Base-by-base conservation (phyloP, 2,888 invertebrate species). In the Agrochola lota region DNA sequence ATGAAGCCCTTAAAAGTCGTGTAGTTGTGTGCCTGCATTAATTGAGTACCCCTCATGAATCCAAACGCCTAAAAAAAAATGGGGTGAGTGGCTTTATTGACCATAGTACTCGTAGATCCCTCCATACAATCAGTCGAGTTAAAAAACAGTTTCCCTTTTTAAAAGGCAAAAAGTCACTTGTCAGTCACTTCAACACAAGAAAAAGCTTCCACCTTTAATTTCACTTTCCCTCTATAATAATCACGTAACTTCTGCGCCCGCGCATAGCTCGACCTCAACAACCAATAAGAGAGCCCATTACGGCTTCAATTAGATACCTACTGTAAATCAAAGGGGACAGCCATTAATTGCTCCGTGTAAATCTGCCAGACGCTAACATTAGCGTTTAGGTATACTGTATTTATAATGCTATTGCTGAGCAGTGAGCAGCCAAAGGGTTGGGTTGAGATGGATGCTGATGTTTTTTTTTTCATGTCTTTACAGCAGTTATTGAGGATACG, bases 281-380 rank as follows among this genome's bases (percentile, higher is more conserved):
- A 72, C 55, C 84, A 86, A 84, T 86, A 84, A 84, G 86, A 78
- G 67, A 71, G 74, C 59, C 86, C 84, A 79, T 84, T 86, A 71
- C 83, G 52, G 71, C 82, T 68, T 88, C 83, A 85, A 87, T 88
- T 85, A 87, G 88, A 63, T 59, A 59, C 69, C 77, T 66, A 55
- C 62, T 30, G 80, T 87, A 87, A 87, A 88, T 86, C 80, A 88
- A 55, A 72, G 43, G 55, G 40, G 84, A 68, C 71, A 43, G 63
- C 62, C 87, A 68, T 86, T 87, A 80, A 85, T 81, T 74, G 80
- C 76, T 49, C 63, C 23, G 46, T 69, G 88, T 87, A 87, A 85
- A 88, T 81, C 88, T 85, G 83, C 74, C 85, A 73, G 26, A 60
- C 74, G 74, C 72, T 26, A 66, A 75, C 78, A 69, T 74, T 68